phyloP scores from a whole-genome alignment of 53 echinoderm and acorn worm species.

The Actinopyga echinites region DNA sequence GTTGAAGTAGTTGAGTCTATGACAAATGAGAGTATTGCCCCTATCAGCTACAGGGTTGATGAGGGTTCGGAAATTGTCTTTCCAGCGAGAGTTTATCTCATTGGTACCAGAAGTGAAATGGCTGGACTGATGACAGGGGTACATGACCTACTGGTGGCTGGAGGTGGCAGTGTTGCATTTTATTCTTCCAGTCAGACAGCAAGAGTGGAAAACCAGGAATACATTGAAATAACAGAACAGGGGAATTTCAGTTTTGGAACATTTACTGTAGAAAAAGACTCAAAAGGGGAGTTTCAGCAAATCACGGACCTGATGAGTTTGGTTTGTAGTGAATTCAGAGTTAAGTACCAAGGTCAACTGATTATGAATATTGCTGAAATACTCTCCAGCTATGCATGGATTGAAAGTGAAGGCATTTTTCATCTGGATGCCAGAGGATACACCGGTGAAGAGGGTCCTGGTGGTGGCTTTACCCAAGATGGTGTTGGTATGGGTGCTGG shows the following conservation, averaged over 20 bases:
- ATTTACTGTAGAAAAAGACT: slow-evolving; percentile 72
- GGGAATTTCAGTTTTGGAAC: slow-evolving; percentile 88
- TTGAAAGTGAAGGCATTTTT: slow-evolving; percentile 86
- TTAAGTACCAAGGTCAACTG: slow-evolving; percentile 80
- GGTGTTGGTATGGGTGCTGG: slow-evolving; percentile 85
- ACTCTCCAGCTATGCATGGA: slow-evolving; percentile 73
- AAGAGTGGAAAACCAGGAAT: slow-evolving; percentile 72
- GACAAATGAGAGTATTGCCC: slow-evolving; percentile 83
- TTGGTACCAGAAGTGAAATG: slow-evolving; percentile 68
- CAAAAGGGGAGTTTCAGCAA: slow-evolving; percentile 73
- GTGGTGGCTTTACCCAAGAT: slow-evolving; percentile 71
- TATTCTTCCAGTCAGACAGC: slow-evolving; percentile 85
- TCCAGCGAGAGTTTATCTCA: slow-evolving; percentile 71
- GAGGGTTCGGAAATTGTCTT: slow-evolving; percentile 85
- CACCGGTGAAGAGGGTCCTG: slow-evolving; percentile 62
- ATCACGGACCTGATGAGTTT: slow-evolving; percentile 74
- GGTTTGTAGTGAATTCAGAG: slow-evolving; percentile 65
- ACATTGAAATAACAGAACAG: slow-evolving; percentile 63
- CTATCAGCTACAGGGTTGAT: slow-evolving; percentile 81
- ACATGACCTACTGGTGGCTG: slow-evolving; percentile 72
- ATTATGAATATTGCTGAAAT: slow-evolving; percentile 86
- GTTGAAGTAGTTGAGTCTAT: slow-evolving; percentile 87
- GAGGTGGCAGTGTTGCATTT: slow-evolving; percentile 70
- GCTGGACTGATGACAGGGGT: slow-evolving; percentile 82
- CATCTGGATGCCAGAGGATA: slow-evolving; percentile 79